Base-by-base conservation (phyloP, 2,113 vertebrate species). In the Bujurquina vittata region DNA sequence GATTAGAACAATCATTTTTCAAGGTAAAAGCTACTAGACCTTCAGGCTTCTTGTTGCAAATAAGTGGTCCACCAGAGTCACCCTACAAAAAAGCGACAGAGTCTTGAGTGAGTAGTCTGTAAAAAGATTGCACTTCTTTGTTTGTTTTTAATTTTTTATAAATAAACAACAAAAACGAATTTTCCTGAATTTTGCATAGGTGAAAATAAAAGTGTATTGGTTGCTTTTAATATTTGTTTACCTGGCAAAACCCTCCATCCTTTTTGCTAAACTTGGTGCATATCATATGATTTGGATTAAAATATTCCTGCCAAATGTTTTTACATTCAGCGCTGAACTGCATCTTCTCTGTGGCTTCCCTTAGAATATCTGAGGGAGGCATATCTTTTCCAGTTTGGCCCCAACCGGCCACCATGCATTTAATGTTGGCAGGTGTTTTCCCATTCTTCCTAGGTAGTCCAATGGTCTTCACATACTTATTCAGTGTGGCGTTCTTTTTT, bases 11-110 rank as follows among this genome's bases (percentile, higher is more conserved):
- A 0, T 83, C 23, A 0, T 10, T 0, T 4, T 0, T 0, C 0
- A 0, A 0, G 2, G 85, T 87, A 49, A 75, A 95, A 46, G 86
- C 55, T 20, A 86, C 83, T 10, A 94, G 11, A 22, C 84, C 94
- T 31, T 78, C 79, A 23, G 43, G 75, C 61, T 85, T 88, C 5
- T 0, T 54, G 6, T 90, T 86, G 84, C 93, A 95, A 80, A 94
- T 73, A 4, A 95, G 88, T 33, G 93, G 93, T 55, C 93, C 91
- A 1, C 94, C 94, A 1, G 94, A 95, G 61, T 95, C 94, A 3
- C 93, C 94, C 93, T 94, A 7, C 3, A 14, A 46, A 84, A 61
- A 75, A 46, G 22, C 1, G 74, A 7, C 33, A 83, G 63, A 67
- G 7, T 62, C 7, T 31, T 58, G 22, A 54, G 46, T 75, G 4